Evolutionary conservation across 2,797 vertebrate genomes (phyloP), one percentile per base, ranked within the genome.

Genomic region (Enteromius fasciolatus): DNA sequence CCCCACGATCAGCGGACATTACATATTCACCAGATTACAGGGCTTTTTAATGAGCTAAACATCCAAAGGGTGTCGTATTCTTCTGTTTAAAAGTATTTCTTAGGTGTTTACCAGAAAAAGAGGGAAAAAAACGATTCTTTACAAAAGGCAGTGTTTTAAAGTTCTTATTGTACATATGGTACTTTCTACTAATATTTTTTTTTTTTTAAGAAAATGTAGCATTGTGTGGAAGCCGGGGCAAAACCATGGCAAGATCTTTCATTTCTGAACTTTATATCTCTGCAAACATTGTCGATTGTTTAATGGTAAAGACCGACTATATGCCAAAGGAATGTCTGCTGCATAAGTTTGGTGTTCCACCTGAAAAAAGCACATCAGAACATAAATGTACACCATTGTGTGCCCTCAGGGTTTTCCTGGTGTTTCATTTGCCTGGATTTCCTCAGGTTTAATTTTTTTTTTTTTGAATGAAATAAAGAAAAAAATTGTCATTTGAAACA

Each of bases 101-200:
- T 77, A 28, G n/a, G 36, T n/a, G 48, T 81, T 75, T 78, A 76
- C 59, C 66, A 76, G 57, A 76, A 41, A 10, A 41, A 76, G 61
- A 75, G 70, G 63, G 78, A 73, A 33, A 46, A 63, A 83, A 81
- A 17, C 18, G 80, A 88, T 89, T 91, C 89, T 87, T 88, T 81
- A 23, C 88, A 84, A 23, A 36, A 86, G 90, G 89, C 87, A 83
- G 89, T 92, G 92, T 89, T 28, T 87, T 72, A 88, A 90, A 91
- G 87, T 79, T 87, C 91, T 91, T 89, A 89, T 78, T 88, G 89
- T 87, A 88, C 82, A 89, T 90, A 89, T 85, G 91, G 90, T 93
- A 90, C 89, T 91, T 88, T 92, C 80, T 89, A 89, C 90, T 92
- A 93, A 93, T 90, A 88, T 78, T 81, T 52, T 8, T 66, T 54